A percentile compares a stretch with the other conserved stretches of the same genome.
Evolutionary conservation across 23 tunicate genomes (phyloP).

Genomic region (Halocynthia aurantium): DNA sequence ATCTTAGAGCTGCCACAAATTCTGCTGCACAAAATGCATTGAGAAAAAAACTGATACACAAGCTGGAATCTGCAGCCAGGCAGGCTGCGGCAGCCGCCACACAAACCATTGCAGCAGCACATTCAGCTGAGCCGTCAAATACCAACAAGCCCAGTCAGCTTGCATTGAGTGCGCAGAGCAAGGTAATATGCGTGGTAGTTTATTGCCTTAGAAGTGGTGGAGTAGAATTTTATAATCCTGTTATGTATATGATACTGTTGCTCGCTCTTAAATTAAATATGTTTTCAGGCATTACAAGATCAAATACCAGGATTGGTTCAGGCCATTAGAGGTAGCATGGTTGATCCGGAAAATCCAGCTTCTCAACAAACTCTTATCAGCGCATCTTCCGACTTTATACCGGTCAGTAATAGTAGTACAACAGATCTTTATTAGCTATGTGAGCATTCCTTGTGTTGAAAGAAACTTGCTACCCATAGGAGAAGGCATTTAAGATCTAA

Average conservation of each 20-base stretch:
- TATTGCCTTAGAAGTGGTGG: neutral
- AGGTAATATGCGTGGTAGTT: conserved; percentile 27
- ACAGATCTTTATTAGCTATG: no score
- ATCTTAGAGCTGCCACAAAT: conserved; percentile 84
- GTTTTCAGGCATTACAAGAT: conserved; percentile 36
- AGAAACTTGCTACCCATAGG: no score
- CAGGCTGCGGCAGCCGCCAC: conserved; percentile 95
- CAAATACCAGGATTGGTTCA: conserved; percentile 76
- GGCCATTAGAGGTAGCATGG: conserved; percentile 51
- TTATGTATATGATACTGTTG: no score
- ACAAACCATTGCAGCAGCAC: conserved; percentile 87
- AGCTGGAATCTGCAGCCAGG: conserved; percentile 71
- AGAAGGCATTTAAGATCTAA: no score
- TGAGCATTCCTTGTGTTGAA: no score
- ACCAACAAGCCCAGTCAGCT: conserved; percentile 83
- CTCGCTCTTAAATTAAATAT: neutral
- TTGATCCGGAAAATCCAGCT: conserved; percentile 62
- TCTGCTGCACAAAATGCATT: conserved; percentile 91
- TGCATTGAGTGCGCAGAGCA: conserved; percentile 74
- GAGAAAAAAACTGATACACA: conserved; percentile 64
- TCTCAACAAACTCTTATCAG: conserved; percentile 85
- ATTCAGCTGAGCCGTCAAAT: conserved; percentile 76
- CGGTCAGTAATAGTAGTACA: conserved; percentile 26
- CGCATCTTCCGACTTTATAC: conserved; percentile 83
- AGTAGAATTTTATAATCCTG: neutral